Evolutionary conservation across 2,888 invertebrate genomes (phyloP).

Genomic region (Acanthoscelides obtectus): DNA sequence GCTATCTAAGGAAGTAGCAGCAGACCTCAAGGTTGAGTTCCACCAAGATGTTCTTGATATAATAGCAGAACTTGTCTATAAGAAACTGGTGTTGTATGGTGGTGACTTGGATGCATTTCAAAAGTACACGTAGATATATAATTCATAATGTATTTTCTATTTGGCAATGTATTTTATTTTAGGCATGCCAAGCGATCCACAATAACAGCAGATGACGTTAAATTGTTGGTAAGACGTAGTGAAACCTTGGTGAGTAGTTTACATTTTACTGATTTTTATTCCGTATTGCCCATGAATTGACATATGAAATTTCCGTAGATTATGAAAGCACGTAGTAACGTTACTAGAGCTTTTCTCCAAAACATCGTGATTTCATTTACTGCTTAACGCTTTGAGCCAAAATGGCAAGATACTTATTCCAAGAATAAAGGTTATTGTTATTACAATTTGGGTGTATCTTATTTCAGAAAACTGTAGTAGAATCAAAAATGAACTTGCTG

Average conservation of each 20-base stretch:
- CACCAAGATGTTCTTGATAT: slow-evolving; percentile 55
- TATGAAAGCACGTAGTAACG: too few relatives aligned
- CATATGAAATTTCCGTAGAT: too few relatives aligned
- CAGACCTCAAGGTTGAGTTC: slow-evolving; percentile 50
- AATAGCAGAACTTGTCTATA: slow-evolving; percentile 57
- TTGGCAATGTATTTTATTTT: slow-evolving; percentile 15
- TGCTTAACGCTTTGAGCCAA: too few relatives aligned
- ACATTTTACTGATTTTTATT: not conserved
- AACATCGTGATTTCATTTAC: too few relatives aligned
- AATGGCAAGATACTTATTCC: too few relatives aligned
- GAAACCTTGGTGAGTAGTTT: slow-evolving; percentile 53
- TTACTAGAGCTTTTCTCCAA: too few relatives aligned
- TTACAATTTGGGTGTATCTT: too few relatives aligned
- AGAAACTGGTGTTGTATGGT: slow-evolving; percentile 54
- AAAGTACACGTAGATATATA: slow-evolving; percentile 45
- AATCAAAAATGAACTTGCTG: slow-evolving; percentile 16
- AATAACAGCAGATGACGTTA: slow-evolving; percentile 61
- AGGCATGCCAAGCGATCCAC: slow-evolving; percentile 62
- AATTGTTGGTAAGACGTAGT: slow-evolving; percentile 57
- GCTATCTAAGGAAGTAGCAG: slow-evolving; percentile 54
- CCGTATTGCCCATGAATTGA: not conserved
- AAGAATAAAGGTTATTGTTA: too few relatives aligned
- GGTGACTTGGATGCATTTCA: slow-evolving; percentile 62
- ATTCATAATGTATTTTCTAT: not conserved
- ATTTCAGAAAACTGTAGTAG: slow-evolving; percentile 31